Conservation (phyloP, 2,888 invertebrate species). For the Myopa testacea region DNA sequence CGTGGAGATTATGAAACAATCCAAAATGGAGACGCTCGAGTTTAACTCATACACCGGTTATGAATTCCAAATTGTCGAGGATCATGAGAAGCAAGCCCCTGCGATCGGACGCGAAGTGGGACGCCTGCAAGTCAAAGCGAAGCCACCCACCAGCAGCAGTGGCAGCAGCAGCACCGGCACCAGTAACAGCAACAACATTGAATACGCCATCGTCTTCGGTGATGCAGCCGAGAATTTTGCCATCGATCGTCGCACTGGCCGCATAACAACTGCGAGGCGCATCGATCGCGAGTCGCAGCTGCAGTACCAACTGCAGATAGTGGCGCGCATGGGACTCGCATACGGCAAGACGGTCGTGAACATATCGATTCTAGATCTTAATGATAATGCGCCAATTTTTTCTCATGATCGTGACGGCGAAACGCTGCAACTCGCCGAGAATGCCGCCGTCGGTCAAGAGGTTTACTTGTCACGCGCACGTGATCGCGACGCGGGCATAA, state of each 20-base stretch:
- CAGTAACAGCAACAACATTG: conserved; percentile 63
- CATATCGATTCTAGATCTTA: conserved; percentile 85
- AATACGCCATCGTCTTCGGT: conserved; percentile 84
- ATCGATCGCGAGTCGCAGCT: conserved; percentile 87
- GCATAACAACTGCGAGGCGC: conserved; percentile 80
- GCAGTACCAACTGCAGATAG: conserved; percentile 82
- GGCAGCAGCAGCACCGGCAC: conserved; percentile 36
- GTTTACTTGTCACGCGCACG: conserved; percentile 88
- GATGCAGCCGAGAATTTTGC: conserved; percentile 82
- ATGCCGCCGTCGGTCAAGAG: conserved; percentile 93
- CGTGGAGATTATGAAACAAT: conserved; percentile 83
- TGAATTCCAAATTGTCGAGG: conserved; percentile 85
- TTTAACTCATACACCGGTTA: conserved; percentile 84
- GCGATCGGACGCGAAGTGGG: conserved; percentile 81
- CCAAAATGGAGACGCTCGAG: conserved; percentile 78
- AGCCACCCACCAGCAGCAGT: conserved; percentile 43
- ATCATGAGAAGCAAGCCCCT: conserved; percentile 74
- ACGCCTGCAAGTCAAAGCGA: conserved; percentile 75
- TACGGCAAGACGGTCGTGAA: conserved; percentile 85
- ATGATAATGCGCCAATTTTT: conserved; percentile 91
- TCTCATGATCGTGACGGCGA: conserved; percentile 80
- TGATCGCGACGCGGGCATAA: conserved; percentile 90
- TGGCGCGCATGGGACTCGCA: conserved; percentile 80
- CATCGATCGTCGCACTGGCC: conserved; percentile 83
- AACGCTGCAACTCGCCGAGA: conserved; percentile 81